Evolutionary conservation across 2,797 vertebrate genomes (phyloP), one percentile per base, ranked within the genome.

Genomic region (Anisognathus igniventris): DNA sequence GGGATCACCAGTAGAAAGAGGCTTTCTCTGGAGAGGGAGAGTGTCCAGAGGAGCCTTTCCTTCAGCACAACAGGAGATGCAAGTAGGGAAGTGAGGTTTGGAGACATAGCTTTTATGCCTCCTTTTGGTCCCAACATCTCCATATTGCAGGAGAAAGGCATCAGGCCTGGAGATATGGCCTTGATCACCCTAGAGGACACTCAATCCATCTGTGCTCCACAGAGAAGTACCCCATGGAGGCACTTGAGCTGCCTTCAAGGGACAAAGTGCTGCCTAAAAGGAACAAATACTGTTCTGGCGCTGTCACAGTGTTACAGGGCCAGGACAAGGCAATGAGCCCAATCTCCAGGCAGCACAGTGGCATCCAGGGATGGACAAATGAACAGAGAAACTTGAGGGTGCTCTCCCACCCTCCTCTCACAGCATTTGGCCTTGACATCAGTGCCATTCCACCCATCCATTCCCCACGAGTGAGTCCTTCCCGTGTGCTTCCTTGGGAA

Each of bases 1-100:
- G 82, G 60, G 92, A 91, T 97, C 93, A 86, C 91, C 94, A 94
- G 84, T 15, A 81, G 83, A 78, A 96, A 95, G 58, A 89, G 66
- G 90, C 88, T 93, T 96, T 94, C 75, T 91, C 51, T 37, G 42
- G 79, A 88, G 76, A 94, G 87, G 27, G 22, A 62, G 86, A 68
- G 45, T 33, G 31, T 75, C 51, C 65, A 82, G 71, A 93, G 45
- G 24, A 82, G 3, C 13, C 56, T 86, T 45, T 75, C 31, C 45
- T 79, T 58, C 57, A 56, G 22, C 45, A 51, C 12, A 11, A 18
- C 25, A 54, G 25, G 8, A 47, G 15, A 27, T 51, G 7, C 13
- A 60, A 71, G 12, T 19, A n/a, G n/a, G 25, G 25, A 82, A 44
- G 12, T 8, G 16, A 42, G n/a, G 23, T 40, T 60, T 9, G 3